Conservation (phyloP, 2,888 invertebrate species). For the Tholera decimalis region DNA sequence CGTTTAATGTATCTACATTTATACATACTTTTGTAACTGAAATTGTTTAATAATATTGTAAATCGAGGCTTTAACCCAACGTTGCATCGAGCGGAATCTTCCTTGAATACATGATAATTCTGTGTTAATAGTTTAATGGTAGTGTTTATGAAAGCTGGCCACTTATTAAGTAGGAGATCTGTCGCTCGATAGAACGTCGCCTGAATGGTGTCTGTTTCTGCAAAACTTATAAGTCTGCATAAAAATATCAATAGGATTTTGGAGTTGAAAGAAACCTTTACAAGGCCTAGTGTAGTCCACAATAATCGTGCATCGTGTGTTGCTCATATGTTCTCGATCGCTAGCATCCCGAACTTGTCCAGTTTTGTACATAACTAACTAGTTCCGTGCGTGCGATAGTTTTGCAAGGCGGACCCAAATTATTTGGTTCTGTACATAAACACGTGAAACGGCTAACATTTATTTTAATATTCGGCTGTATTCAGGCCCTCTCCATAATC, state of each 20-base stretch:
- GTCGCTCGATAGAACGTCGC: conserved; percentile 59
- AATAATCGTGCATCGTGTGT: conserved; percentile 35
- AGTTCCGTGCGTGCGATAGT: conserved; percentile 41
- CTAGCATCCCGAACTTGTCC: conserved; percentile 47
- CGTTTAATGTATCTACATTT: conserved; percentile 55
- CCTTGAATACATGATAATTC: conserved; percentile 56
- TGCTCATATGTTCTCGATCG: conserved; percentile 37
- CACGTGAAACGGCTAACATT: conserved; percentile 64
- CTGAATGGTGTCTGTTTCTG: conserved; percentile 63
- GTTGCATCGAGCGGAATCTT: conserved; percentile 63
- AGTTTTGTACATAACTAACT: conserved; percentile 45
- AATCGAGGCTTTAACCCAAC: conserved; percentile 55
- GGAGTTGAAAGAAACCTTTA: conserved; percentile 55
- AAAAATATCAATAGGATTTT: conserved; percentile 66
- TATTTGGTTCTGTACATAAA: conserved; percentile 62
- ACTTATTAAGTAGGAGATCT: conserved; percentile 40
- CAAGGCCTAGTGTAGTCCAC: conserved; percentile 59
- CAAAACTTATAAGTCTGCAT: conserved; percentile 66
- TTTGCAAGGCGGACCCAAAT: conserved; percentile 62
- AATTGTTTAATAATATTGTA: conserved; percentile 51
- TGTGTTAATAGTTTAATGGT: conserved; percentile 59
- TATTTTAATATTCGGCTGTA: conserved; percentile 62
- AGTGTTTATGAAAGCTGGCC: conserved; percentile 58
- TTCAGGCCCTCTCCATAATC: conserved; percentile 78
- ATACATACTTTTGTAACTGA: conserved; percentile 57